These are phyloP conservation scores for Apantesis nais DNA, from an alignment of 2,888 invertebrate genomes.

Conservation along the genomic window DNA sequence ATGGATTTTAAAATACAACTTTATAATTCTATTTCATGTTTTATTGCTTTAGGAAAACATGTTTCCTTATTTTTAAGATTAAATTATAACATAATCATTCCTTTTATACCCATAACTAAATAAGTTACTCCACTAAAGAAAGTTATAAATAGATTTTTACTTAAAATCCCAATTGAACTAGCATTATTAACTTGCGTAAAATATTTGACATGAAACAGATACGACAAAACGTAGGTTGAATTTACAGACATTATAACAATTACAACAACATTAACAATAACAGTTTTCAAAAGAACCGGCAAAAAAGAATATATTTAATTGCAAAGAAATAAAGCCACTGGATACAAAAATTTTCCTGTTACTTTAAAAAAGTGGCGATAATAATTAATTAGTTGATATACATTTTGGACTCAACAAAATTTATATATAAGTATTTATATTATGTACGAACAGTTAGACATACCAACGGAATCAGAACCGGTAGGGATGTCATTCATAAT, in stretches of 20 bases:
- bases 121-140: no score
- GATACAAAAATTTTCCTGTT: conserved; percentile 24
- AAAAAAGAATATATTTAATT: conserved; percentile 33
- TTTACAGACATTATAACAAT: conserved; percentile 55
- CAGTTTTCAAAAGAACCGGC: conserved; percentile 47
- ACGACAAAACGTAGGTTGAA: conserved; percentile 30
- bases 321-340: conserved; percentile 37
- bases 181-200: not conserved
- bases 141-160: no score
- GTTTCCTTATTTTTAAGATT: no score
- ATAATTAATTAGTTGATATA: not conserved
- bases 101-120: no score
- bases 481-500: no score
- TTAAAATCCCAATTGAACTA: not conserved
- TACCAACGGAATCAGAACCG: no score
- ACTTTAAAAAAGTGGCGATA: not conserved
- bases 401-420: not conserved
- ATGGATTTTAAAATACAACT: not conserved
- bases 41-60: no score
- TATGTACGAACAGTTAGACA: no score
- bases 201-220: conserved; percentile 7
- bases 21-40: not conserved
- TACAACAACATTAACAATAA: no score
- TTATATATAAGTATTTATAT: not conserved
- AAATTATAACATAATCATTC: no score